phyloP scores from a whole-genome alignment of 2,113 vertebrate species.

The Thamnaconus septentrionalis region DNA sequence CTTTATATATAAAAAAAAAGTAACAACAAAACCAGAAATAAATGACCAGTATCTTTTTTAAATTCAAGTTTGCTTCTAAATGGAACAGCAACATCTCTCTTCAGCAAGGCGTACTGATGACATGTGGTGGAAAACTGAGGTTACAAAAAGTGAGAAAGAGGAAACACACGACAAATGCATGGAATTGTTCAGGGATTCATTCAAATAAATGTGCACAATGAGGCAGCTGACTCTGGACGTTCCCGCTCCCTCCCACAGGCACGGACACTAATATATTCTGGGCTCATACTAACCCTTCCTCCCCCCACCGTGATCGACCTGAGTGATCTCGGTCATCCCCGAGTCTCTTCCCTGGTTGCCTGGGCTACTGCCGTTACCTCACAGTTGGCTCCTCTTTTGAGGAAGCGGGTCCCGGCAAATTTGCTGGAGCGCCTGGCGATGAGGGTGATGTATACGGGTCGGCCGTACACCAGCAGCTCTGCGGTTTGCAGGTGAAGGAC shows the following conservation, averaged over 20 bases:
- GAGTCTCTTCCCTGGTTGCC: constrained; percentile 41
- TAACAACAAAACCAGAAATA: too few species aligned
- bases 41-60: too few species aligned
- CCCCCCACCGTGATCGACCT: constrained; percentile 38
- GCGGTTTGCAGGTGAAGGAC: constrained; percentile 72
- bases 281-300: constrained; percentile 42
- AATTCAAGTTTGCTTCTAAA: too few species aligned
- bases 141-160: too few species aligned
- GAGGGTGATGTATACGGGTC: constrained; percentile 92
- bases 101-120: background rate
- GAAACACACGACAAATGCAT: too few species aligned
- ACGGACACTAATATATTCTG: constrained; percentile 31
- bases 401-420: constrained; percentile 96
- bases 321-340: constrained; percentile 54
- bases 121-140: too few species aligned
- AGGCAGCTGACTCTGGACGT: background rate
- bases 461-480: constrained; percentile 95
- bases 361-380: constrained; percentile 79
- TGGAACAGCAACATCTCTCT: too few species aligned
- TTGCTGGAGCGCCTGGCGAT: constrained; percentile 96
- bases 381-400: constrained; percentile 95
- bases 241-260: constrained; percentile 8
- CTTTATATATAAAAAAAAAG: too few species aligned
- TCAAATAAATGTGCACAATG: background rate
- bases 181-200: background rate